Conservation (phyloP, 2,797 vertebrate genomes). For the Chelon auratus region DNA sequence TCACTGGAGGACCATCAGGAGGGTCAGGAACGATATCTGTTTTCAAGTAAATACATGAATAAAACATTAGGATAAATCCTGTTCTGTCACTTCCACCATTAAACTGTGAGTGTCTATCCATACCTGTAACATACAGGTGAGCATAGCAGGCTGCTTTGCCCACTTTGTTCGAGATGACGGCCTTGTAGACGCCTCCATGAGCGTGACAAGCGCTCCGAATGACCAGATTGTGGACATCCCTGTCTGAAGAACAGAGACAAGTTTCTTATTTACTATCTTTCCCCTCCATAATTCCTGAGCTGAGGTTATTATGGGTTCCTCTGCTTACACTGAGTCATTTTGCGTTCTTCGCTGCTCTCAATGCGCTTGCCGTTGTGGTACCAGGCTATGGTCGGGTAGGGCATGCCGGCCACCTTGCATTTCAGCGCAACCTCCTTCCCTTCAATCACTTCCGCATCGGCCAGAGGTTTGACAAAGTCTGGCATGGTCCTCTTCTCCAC, state of each 20-base stretch:
- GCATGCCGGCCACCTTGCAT: constrained; percentile 93
- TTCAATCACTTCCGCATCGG: constrained; percentile 91
- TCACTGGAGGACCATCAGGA: constrained; percentile 89
- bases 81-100: background rate
- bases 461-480: constrained; percentile 92
- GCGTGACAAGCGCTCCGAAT: constrained; percentile 87
- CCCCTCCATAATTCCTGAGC: accelerated
- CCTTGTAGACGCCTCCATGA: constrained; percentile 96
- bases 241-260: constrained; percentile 85
- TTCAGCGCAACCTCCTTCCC: constrained; percentile 90
- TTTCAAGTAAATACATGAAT: background rate
- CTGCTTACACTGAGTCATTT: constrained; percentile 93
- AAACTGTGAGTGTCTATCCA: constrained; percentile 7
- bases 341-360: constrained; percentile 92
- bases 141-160: constrained; percentile 97
- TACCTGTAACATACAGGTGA: constrained; percentile 95
- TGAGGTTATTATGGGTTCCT: background rate
- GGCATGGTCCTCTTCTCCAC: constrained; percentile 93
- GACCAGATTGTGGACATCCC: constrained; percentile 93
- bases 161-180: constrained; percentile 94
- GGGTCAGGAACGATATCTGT: constrained; percentile 93
- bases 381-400: constrained; percentile 95
- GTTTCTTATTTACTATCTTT: constrained; percentile 21
- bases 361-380: constrained; percentile 94
- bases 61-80: background rate